Evolutionary conservation across 2,888 invertebrate genomes (phyloP).

Genomic region (Philopedon plagiatum): DNA sequence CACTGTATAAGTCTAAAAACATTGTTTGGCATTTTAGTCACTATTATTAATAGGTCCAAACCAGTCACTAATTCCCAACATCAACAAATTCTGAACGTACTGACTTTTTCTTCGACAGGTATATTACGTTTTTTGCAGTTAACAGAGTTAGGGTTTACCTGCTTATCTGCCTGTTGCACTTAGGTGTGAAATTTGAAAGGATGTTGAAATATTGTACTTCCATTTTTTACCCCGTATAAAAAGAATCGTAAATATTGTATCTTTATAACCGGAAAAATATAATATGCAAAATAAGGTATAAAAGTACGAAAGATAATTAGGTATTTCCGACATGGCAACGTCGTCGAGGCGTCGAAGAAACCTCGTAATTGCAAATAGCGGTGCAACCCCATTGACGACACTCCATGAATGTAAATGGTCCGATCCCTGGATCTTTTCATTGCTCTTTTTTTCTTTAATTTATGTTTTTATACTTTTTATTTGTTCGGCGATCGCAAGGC

Average conservation of each 20-base stretch:
- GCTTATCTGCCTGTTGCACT: no score
- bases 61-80: no score
- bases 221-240: no score
- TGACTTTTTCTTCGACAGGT: no score
- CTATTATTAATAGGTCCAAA: no score
- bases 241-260: not conserved
- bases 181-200: no score
- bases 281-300: slow-evolving; percentile 32
- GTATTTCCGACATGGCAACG: slow-evolving; percentile 42
- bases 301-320: slow-evolving; percentile 44
- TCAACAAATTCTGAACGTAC: no score
- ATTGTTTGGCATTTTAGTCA: no score
- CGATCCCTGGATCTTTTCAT: slow-evolving; percentile 57
- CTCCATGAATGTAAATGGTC: slow-evolving; percentile 66
- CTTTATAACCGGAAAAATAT: not conserved
- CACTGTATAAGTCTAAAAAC: no score
- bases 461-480: slow-evolving; percentile 59
- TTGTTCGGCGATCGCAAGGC: slow-evolving; percentile 52
- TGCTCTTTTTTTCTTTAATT: slow-evolving; percentile 58
- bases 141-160: no score
- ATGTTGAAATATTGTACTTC: no score
- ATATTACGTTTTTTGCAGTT: no score
- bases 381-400: slow-evolving; percentile 61
- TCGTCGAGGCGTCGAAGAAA: slow-evolving; percentile 45
- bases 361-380: slow-evolving; percentile 57